Base-by-base conservation (phyloP, 2,888 invertebrate genomes). In the Brachypterus glaber region DNA sequence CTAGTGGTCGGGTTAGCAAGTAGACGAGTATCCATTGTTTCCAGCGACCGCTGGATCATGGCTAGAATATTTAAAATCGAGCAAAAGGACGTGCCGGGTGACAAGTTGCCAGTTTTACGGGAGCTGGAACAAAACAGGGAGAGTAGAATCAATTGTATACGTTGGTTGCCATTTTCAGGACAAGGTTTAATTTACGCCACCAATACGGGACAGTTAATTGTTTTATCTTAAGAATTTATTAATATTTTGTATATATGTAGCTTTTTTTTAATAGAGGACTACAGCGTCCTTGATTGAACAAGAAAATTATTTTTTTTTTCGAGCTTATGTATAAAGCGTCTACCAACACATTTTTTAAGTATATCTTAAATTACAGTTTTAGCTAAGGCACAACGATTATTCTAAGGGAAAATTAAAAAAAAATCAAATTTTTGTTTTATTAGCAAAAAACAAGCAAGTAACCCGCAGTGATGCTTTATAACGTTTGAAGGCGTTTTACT, bases 101-200 rank as follows among this genome's bases (percentile, higher is more conserved):
- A 54, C 35, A 52, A 62, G 12, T 44, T 74, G 54, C 64, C 74
- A 11, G 70, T 77, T 5, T 67, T 82, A 36, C 71, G 79, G 44
- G 77, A 80, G 54, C 62, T 85, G 44, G 74, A 80, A 53, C 79
- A 80, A 51, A 73, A 69, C 48, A 72, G 76, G 65, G 74, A 75
- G 47, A 53, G 50, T 33, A 71, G 67, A 30, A 73, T 88, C 30
- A 89, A 89, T 69, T 87, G 87, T 53, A 81, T 87, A 35, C 72
- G 84, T 37, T 90, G 88, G 88, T 74, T 86, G 37, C 88, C 88
- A 0, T 74, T 76, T 31, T 77, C 86, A 1, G 89, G 89, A 0
- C 84, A 87, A 58, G 89, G 89, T 2, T 72, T 89, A 39, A 81
- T 87, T 33, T 89, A 86, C 63, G 88, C 86, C 14, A 89, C 88